These are phyloP conservation scores for Leptinotarsa haldemani DNA, from an alignment of 2,888 invertebrate species.

Conservation along the genomic window DNA sequence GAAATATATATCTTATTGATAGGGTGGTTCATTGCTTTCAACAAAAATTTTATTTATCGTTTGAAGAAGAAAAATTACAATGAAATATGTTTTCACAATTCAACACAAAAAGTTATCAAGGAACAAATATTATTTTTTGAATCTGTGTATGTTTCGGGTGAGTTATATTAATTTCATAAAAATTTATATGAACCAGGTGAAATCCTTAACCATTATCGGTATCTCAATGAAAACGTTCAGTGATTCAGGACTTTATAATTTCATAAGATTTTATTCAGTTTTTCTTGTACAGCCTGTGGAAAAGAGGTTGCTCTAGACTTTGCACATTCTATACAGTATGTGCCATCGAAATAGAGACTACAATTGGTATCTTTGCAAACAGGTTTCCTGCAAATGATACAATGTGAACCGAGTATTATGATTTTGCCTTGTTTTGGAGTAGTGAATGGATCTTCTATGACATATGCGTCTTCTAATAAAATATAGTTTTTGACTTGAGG, in stretches of 20 bases:
- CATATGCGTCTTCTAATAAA: slow-evolving; percentile 79
- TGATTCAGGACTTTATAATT: slow-evolving; percentile 48
- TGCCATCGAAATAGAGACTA: slow-evolving; percentile 82
- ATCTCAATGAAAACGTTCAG: not conserved
- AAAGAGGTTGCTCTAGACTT: slow-evolving; percentile 77
- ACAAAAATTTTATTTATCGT: no score
- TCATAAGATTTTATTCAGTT: slow-evolving; percentile 68
- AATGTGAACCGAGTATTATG: slow-evolving; percentile 81
- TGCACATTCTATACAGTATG: slow-evolving; percentile 81
- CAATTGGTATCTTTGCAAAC: slow-evolving; percentile 82
- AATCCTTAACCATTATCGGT: no score
- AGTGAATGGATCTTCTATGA: slow-evolving; percentile 88
- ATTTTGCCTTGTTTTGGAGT: slow-evolving; percentile 81
- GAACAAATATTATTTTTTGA: no score
- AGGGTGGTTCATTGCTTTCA: no score
- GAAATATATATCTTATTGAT: slow-evolving; percentile 66
- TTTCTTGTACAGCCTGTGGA: slow-evolving; percentile 64
- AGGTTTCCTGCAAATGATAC: slow-evolving; percentile 74
- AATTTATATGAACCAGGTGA: no score
- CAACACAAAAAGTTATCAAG: no score
- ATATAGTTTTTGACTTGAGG: slow-evolving; percentile 77
- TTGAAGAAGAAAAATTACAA: no score
- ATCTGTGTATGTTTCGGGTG: no score
- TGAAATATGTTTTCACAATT: no score
- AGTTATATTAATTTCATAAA: no score